Base-by-base conservation (phyloP, 2,888 invertebrate genomes). In the Blera fallax region DNA sequence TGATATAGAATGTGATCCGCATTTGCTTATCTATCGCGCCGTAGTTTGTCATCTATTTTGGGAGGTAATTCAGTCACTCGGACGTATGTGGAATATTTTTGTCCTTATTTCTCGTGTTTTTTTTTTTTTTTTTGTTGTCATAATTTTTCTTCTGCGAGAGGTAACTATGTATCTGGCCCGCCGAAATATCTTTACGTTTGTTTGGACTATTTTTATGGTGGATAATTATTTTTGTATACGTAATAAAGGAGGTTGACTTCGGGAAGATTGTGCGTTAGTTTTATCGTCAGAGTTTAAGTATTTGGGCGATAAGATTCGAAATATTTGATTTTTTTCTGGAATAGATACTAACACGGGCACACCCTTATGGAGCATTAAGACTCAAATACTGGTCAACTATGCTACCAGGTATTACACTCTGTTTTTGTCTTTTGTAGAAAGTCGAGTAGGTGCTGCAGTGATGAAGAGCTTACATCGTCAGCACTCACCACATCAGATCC, bases 81-180 rank as follows among this genome's bases (percentile, higher is more conserved):
- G 62, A 40, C 62, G 62, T 62, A 62, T 62, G 62, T 29, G 43
- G 62, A 62, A 62, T 45, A 62, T 62, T 60, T 60, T 60, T 29
- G 0, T 3, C 6, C 40, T 24, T 11, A 18, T 8, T 3, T 24
- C 10, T 10, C 1, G 3, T 50, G 1, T 24, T n/a, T 24, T 50
- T n/a, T n/a, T 24, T 11, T 24, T 48, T 50, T 50, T 24, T 24
- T 21, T 50, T 3, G 11, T 3, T 2, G 8, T 11, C 40, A 24
- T 3, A 18, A 18, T 14, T 7, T 48, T 48, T 21, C 21, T 48
- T 21, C 21, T 18, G 8, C 6, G 40, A 14, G 14, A 5, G 40
- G 40, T 14, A 14, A 40, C 14, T 40, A 40, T 40, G 14, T 40
- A 40, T 40, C 40, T 40, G 11, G 14, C 11, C 6, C 40, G 40